phyloP scores from a whole-genome alignment of 2,797 vertebrate species.

The Sarcophilus harrisii region DNA sequence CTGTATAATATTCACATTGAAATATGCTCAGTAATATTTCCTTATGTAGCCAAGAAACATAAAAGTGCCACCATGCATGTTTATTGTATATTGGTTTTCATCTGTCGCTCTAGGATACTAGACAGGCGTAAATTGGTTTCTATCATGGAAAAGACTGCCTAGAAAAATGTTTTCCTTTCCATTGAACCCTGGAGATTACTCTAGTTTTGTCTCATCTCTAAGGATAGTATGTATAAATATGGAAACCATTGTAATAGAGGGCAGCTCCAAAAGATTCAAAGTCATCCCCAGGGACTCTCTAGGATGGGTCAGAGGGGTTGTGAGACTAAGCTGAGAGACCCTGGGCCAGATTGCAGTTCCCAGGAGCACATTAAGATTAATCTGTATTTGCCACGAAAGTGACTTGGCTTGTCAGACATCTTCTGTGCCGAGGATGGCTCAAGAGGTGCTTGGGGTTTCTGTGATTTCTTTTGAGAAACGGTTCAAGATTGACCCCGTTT shows the following conservation, averaged over 20 bases:
- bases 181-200: background rate
- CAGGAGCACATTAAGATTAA: background rate
- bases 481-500: background rate
- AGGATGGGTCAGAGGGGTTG: background rate
- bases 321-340: background rate
- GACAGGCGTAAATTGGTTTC: conserved; percentile 14
- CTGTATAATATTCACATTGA: conserved; percentile 39
- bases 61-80: rapidly evolving
- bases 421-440: background rate
- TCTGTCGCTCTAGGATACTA: conserved; percentile 8
- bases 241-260: background rate
- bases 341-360: background rate
- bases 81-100: background rate
- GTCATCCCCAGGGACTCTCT: background rate
- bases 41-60: background rate
- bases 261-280: background rate
- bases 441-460: background rate
- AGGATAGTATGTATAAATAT: background rate
- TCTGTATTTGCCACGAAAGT: background rate
- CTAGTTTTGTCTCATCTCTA: background rate
- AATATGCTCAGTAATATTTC: background rate
- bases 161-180: background rate
- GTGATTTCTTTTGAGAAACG: background rate
- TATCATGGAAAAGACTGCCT: background rate
- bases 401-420: background rate